Evolutionary conservation across 2,888 invertebrate genomes (phyloP).

Genomic region (Erebia aethiops): DNA sequence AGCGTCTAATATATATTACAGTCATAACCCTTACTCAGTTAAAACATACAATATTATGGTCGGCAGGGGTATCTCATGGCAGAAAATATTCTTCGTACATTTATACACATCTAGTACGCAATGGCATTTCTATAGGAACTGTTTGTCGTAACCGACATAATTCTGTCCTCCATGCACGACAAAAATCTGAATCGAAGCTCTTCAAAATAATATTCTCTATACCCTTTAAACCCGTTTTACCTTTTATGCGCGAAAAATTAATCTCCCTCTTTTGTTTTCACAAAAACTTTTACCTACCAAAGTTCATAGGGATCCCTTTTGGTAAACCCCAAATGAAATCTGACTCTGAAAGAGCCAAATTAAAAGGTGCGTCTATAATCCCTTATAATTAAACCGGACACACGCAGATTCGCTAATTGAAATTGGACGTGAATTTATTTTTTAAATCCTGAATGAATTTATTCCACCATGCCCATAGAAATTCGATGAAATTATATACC

Average conservation of each 20-base stretch:
- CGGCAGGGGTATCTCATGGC: no score
- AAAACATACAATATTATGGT: no score
- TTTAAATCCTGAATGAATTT: conserved; percentile 5
- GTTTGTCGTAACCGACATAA: no score
- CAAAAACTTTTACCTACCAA: conserved; percentile 5
- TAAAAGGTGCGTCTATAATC: conserved; percentile 8
- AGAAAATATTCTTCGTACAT: no score
- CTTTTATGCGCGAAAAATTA: conserved; percentile 8
- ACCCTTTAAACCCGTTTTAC: not conserved
- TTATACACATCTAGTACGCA: no score
- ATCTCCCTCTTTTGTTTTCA: conserved; percentile 10
- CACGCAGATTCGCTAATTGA: conserved; percentile 4
- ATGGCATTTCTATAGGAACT: no score
- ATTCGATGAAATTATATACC: not conserved
- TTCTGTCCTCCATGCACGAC: not conserved
- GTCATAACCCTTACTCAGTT: no score
- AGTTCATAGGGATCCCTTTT: not conserved
- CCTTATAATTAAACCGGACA: conserved; percentile 3
- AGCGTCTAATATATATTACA: no score
- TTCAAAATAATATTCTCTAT: not conserved
- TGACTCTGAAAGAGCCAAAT: conserved; percentile 1
- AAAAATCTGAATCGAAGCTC: not conserved
- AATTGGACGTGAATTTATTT: conserved; percentile 7
- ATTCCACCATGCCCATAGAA: not conserved
- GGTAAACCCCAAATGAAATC: not conserved